Conservation (phyloP, 2,888 invertebrate species). For the Calliopum simillimum region DNA sequence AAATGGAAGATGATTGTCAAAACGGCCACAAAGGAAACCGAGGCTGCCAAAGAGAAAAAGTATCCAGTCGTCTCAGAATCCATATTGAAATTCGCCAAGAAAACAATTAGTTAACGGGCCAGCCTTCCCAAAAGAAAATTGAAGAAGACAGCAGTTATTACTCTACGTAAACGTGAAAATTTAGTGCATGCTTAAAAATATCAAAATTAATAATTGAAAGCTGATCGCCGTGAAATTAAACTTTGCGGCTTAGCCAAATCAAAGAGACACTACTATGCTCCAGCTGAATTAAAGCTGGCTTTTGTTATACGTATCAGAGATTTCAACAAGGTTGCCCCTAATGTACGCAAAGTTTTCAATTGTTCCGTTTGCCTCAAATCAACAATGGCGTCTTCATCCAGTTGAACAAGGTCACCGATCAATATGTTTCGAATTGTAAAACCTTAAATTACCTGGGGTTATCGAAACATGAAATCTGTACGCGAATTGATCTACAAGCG, state of each 20-base stretch:
- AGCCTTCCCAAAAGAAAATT: too few species aligned
- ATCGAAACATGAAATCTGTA: constrained; percentile 97
- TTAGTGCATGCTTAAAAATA: too few species aligned
- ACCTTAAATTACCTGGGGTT: constrained; percentile 97
- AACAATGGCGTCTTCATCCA: constrained; percentile 99
- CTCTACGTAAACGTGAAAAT: too few species aligned
- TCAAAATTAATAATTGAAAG: too few species aligned
- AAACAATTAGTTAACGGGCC: too few species aligned
- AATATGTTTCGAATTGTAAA: constrained; percentile 99
- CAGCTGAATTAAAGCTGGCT: constrained; percentile 94
- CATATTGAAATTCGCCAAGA: too few species aligned
- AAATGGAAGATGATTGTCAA: too few species aligned
- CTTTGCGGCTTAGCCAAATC: constrained; percentile 92
- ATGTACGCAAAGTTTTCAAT: constrained; percentile 96
- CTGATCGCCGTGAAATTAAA: too few species aligned
- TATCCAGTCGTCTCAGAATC: too few species aligned
- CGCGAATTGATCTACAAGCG: constrained; percentile 97
- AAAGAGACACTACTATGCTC: constrained; percentile 96
- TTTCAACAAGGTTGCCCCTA: constrained; percentile 86
- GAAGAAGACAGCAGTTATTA: too few species aligned
- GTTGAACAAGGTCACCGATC: constrained; percentile 97
- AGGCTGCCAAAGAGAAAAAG: too few species aligned
- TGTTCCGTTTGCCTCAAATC: constrained; percentile 97
- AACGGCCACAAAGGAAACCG: too few species aligned
- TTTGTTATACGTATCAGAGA: constrained; percentile 97